Conservation (phyloP, 1,140 invertebrate genomes). For the Brachionus rotundiformis region DNA sequence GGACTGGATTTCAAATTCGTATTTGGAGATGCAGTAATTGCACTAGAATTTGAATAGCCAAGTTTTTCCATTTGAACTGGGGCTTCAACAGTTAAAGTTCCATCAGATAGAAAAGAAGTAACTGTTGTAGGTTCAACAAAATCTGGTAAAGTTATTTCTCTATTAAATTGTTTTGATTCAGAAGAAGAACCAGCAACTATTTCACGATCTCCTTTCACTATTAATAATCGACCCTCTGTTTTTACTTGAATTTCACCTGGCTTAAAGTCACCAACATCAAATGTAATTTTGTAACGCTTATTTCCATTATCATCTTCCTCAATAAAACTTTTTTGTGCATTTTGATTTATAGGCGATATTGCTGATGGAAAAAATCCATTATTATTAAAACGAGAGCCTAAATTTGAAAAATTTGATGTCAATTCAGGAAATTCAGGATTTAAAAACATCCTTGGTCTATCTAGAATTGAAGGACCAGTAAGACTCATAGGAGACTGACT, state of each 20-base stretch:
- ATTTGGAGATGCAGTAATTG: background rate
- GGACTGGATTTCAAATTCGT: background rate
- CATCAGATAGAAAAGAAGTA: slow-evolving; percentile 40
- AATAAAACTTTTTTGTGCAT: slow-evolving; percentile 47
- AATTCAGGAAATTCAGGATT: slow-evolving; percentile 52
- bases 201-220: slow-evolving; percentile 41
- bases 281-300: slow-evolving; percentile 49
- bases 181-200: background rate
- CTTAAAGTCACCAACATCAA: slow-evolving; percentile 50
- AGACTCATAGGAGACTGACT: slow-evolving; percentile 4
- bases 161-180: slow-evolving; percentile 51
- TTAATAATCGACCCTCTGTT: slow-evolving; percentile 10
- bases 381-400: background rate
- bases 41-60: background rate
- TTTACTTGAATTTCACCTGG: slow-evolving; percentile 46
- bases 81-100: slow-evolving; percentile 39
- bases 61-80: slow-evolving; percentile 33
- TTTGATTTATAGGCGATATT: background rate
- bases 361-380: background rate
- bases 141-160: slow-evolving; percentile 50
- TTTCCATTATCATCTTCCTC: slow-evolving; percentile 51
- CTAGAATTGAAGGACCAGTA: background rate
- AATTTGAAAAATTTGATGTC: background rate
- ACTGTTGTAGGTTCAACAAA: slow-evolving; percentile 42
- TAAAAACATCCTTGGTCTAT: slow-evolving; percentile 40